Evolutionary conservation across 2,113 vertebrate genomes (phyloP).

Genomic region (Oryzias javanicus): DNA sequence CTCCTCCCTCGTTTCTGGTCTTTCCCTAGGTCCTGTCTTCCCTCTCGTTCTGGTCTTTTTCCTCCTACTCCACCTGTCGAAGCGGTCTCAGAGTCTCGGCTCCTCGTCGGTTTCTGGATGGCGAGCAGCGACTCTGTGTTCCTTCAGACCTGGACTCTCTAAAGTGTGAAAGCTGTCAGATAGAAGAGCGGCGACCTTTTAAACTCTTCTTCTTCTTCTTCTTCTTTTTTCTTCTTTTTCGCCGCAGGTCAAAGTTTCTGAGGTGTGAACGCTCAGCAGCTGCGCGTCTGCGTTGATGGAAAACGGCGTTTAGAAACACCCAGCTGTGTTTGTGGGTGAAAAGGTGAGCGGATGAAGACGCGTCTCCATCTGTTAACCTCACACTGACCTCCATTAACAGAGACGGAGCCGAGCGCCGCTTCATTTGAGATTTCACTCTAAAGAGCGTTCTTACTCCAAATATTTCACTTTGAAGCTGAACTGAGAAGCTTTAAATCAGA

Average conservation of each 20-base stretch:
- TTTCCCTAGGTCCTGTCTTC: no score
- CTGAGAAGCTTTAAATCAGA: not conserved
- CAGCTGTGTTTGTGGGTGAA: not conserved
- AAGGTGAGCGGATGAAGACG: not conserved
- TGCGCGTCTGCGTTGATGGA: not conserved
- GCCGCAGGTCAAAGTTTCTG: not conserved
- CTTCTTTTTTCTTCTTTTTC: not conserved
- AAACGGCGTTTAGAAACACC: no score
- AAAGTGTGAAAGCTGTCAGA: no score
- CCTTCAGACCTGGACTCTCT: no score
- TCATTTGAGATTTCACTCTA: no score
- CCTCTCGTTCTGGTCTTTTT: no score
- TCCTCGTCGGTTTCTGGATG: no score
- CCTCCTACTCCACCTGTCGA: no score
- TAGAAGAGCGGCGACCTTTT: not conserved
- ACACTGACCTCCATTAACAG: constrained; percentile 2
- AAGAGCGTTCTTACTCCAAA: no score
- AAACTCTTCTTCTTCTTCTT: not conserved
- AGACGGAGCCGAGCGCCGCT: not conserved
- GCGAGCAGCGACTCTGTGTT: no score
- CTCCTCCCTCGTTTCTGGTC: no score
- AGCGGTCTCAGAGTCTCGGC: no score
- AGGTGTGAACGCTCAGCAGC: not conserved
- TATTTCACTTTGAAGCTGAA: not conserved
- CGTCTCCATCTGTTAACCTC: not conserved